These are phyloP conservation scores for Hexactinellida sp. DNA, from an alignment of 37 sponge, comb jelly and placozoan species.

Conservation along the genomic window DNA sequence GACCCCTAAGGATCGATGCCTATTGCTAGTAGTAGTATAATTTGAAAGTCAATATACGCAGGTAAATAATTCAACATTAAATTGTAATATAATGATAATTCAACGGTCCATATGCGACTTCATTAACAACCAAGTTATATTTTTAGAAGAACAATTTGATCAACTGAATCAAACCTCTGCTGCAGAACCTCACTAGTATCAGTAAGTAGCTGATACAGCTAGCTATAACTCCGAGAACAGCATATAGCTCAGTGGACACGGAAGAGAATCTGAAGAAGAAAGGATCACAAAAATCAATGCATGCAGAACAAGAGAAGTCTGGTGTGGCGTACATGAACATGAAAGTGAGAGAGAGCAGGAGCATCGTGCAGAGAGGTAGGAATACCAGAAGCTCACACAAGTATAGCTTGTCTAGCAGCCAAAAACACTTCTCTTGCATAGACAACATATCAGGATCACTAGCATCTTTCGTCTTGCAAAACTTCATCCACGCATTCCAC, in stretches of 20 bases:
- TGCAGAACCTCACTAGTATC: not conserved
- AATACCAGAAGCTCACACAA: not conserved
- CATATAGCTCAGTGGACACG: not conserved
- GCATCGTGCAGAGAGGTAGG: not conserved
- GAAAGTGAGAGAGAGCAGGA: not conserved
- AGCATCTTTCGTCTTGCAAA: not conserved
- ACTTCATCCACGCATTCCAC: slow-evolving; percentile 12
- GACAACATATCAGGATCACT: not conserved
- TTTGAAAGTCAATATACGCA: no score
- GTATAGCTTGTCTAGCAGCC: not conserved
- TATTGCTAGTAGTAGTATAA: no score
- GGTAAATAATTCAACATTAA: no score
- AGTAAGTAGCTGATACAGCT: not conserved
- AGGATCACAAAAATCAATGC: not conserved
- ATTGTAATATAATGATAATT: no score
- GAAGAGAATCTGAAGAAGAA: not conserved
- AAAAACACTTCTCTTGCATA: not conserved
- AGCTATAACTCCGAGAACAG: not conserved
- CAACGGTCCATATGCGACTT: no score
- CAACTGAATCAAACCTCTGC: not conserved
- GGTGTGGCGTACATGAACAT: not conserved
- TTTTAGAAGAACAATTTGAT: not conserved
- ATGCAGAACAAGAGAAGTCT: not conserved
- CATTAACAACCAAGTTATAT: not conserved
- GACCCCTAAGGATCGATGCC: no score